Percentiles rank a stretch among this genome's conserved stretches.
These are phyloP conservation scores for Hylyphantes graminicola DNA, from an alignment of 1,140 invertebrate genomes.

Conservation along the genomic window DNA sequence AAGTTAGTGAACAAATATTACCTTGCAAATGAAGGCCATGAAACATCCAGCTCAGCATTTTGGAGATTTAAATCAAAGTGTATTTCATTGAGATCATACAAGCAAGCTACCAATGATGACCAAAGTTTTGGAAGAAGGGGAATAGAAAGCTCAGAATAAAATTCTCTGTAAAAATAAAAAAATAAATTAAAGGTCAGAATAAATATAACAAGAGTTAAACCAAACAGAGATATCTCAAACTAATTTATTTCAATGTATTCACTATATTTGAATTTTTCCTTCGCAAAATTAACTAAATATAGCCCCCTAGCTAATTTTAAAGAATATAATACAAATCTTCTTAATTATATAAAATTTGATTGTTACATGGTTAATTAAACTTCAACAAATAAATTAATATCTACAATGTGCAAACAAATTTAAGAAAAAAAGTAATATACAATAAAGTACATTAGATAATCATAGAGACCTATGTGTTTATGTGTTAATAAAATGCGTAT, in stretches of 20 bases:
- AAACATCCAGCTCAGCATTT: slow-evolving; percentile 69
- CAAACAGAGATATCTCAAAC: not conserved
- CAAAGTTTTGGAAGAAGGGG: slow-evolving; percentile 33
- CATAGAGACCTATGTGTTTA: not conserved
- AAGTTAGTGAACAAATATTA: slow-evolving; percentile 54
- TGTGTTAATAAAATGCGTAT: not conserved
- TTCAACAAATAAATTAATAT: no score
- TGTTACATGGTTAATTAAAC: not conserved
- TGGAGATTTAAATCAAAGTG: slow-evolving; percentile 69
- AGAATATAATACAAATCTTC: not conserved
- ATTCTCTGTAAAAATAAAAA: slow-evolving; percentile 28
- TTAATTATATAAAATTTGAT: not conserved
- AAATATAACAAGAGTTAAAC: not conserved
- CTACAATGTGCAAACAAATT: no score
- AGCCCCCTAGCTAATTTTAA: not conserved
- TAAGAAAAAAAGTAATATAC: not conserved
- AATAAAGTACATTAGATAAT: not conserved
- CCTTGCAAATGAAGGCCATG: slow-evolving; percentile 71
- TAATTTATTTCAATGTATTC: not conserved
- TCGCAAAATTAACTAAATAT: not conserved
- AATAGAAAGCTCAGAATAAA: slow-evolving; percentile 17
- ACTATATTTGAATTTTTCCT: not conserved
- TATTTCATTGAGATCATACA: slow-evolving; percentile 71
- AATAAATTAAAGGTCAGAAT: not conserved
- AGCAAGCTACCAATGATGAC: slow-evolving; percentile 52